Evolutionary conservation across 1,140 invertebrate genomes (phyloP).

Genomic region (Spodoptera litura): DNA sequence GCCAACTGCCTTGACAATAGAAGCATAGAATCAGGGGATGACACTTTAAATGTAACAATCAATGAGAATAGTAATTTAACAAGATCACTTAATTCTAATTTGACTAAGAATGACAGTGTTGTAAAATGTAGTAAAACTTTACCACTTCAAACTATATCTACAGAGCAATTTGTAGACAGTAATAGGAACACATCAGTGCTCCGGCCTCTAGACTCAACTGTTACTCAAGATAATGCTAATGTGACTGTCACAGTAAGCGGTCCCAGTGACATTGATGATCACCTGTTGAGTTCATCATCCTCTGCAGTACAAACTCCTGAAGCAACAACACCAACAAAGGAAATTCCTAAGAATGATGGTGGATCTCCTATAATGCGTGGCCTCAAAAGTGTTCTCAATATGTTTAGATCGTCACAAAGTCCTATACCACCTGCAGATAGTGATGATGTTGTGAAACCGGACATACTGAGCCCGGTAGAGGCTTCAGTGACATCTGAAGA

Average conservation of each 20-base stretch:
- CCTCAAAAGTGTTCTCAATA: slow-evolving; percentile 77
- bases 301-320: slow-evolving; percentile 73
- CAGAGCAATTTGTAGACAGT: slow-evolving; percentile 58
- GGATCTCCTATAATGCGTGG: slow-evolving; percentile 79
- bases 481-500: background rate
- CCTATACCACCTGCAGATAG: slow-evolving; percentile 65
- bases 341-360: slow-evolving; percentile 67
- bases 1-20: slow-evolving; percentile 65
- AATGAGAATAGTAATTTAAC: slow-evolving; percentile 69
- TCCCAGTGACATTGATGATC: slow-evolving; percentile 67
- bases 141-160: slow-evolving; percentile 67
- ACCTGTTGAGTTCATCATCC: slow-evolving; percentile 73
- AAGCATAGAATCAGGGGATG: slow-evolving; percentile 56
- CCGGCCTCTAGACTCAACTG: slow-evolving; percentile 55
- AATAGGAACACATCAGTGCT: slow-evolving; percentile 60
- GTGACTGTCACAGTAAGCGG: slow-evolving; percentile 60
- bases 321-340: slow-evolving; percentile 79
- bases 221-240: slow-evolving; percentile 58
- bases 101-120: slow-evolving; percentile 65
- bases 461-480: slow-evolving; percentile 9
- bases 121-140: slow-evolving; percentile 63
- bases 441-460: slow-evolving; percentile 39
- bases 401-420: slow-evolving; percentile 79
- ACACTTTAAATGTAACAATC: slow-evolving; percentile 55
- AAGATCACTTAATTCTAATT: slow-evolving; percentile 70